phyloP scores from a whole-genome alignment of 2,113 vertebrate species.

The Oriolus oriolus region DNA sequence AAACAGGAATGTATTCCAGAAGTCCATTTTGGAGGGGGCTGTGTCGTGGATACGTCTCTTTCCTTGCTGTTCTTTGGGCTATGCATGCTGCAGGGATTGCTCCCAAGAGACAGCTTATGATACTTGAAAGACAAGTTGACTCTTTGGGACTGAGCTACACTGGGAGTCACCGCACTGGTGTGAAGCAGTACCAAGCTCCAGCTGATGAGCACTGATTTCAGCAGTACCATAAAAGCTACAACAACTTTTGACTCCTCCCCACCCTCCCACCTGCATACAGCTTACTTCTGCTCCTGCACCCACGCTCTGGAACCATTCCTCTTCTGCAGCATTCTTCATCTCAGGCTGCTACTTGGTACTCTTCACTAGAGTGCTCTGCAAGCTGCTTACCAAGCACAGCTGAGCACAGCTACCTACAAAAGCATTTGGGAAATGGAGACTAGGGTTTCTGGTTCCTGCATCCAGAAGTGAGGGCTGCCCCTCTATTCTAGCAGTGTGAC shows the following conservation, averaged over 20 bases:
- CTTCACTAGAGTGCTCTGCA: accelerated
- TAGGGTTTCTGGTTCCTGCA: accelerated
- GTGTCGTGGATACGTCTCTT: background rate
- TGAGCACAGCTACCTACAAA: background rate
- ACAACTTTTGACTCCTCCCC: background rate
- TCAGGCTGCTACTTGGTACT: background rate
- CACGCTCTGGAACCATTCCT: background rate
- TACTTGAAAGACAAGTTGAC: background rate
- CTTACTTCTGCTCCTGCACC: background rate
- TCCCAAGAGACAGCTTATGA: background rate
- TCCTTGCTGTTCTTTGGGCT: background rate
- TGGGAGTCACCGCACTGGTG: accelerated
- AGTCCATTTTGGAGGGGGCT: background rate
- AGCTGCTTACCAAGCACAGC: background rate
- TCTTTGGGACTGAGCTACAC: background rate
- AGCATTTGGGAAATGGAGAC: background rate
- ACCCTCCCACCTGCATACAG: accelerated
- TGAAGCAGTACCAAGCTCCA: background rate
- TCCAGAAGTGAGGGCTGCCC: background rate
- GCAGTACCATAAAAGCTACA: background rate
- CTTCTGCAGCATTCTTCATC: background rate
- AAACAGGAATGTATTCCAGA: background rate
- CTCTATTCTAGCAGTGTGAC: background rate
- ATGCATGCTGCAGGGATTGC: background rate
- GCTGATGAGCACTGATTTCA: background rate